Percentiles rank a stretch among this genome's conserved stretches.
Conservation (phyloP, 1,140 invertebrate species). For the Procambarus virginalis region DNA sequence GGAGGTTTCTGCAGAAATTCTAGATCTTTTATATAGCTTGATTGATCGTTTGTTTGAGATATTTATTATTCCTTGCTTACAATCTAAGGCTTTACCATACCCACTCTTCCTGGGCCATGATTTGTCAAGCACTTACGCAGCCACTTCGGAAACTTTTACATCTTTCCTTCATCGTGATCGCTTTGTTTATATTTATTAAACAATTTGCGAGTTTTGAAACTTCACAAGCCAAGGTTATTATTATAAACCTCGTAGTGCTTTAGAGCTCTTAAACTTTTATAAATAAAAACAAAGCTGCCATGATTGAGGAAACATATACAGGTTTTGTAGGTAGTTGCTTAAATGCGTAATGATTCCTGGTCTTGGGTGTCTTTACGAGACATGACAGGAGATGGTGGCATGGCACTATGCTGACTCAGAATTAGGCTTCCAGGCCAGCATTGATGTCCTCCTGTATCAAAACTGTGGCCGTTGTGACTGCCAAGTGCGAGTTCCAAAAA, state of each 20-base stretch:
- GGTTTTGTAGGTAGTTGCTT: too few species aligned
- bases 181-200: too few species aligned
- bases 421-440: constrained; percentile 1
- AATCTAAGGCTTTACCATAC: background rate
- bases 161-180: too few species aligned
- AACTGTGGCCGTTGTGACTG: background rate
- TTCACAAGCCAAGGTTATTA: too few species aligned
- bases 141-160: too few species aligned
- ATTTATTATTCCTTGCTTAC: constrained; percentile 3
- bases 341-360: too few species aligned
- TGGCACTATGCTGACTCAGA: background rate
- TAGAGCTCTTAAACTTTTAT: too few species aligned
- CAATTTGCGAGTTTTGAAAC: too few species aligned
- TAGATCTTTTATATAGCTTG: constrained; percentile 6
- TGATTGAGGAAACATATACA: too few species aligned
- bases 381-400: background rate
- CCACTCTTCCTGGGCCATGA: background rate
- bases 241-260: too few species aligned
- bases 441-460: background rate
- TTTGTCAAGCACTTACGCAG: too few species aligned
- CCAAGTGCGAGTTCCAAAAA: background rate
- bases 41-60: background rate
- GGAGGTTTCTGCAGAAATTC: background rate
- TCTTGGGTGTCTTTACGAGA: background rate
- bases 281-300: too few species aligned